phyloP scores from a whole-genome alignment of 2,888 invertebrate genomes.

The Leucophenga maculata region DNA sequence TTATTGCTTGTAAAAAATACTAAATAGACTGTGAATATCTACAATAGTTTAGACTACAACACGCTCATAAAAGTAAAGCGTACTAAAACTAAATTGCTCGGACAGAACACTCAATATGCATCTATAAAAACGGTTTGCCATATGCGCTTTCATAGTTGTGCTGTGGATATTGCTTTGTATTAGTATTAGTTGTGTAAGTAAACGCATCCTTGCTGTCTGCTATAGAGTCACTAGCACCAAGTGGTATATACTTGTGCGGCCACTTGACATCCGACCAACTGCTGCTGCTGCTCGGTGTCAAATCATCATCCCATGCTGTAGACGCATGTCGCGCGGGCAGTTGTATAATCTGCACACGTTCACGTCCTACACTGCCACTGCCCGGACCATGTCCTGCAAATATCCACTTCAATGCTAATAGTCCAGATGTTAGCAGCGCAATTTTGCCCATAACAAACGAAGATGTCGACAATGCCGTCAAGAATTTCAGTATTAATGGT shows the following conservation, averaged over 20 bases:
- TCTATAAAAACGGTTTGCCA: conserved; percentile 57
- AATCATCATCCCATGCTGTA: conserved; percentile 46
- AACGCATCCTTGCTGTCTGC: conserved; percentile 40
- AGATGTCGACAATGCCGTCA: conserved; percentile 78
- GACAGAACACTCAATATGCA: too few species aligned
- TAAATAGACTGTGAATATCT: too few species aligned
- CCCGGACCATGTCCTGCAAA: conserved; percentile 41
- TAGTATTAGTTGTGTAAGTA: not conserved
- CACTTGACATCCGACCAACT: conserved; percentile 47
- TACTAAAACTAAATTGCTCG: too few species aligned
- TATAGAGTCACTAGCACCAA: conserved; percentile 23
- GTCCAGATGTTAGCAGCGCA: conserved; percentile 62
- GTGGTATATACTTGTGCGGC: conserved; percentile 51
- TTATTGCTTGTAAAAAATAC: too few species aligned
- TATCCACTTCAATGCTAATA: conserved; percentile 66
- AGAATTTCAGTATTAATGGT: conserved; percentile 79
- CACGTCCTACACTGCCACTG: conserved; percentile 43
- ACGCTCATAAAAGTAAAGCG: too few species aligned
- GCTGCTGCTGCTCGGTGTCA: conserved; percentile 52
- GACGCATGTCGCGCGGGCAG: conserved; percentile 39
- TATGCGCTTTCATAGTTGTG: conserved; percentile 44
- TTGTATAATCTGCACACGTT: conserved; percentile 61
- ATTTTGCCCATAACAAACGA: conserved; percentile 71
- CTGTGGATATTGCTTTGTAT: conserved; percentile 33
- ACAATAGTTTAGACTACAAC: too few species aligned